Conservation (phyloP, 23 tunicate genomes). For the Aplidium turbinatum region DNA sequence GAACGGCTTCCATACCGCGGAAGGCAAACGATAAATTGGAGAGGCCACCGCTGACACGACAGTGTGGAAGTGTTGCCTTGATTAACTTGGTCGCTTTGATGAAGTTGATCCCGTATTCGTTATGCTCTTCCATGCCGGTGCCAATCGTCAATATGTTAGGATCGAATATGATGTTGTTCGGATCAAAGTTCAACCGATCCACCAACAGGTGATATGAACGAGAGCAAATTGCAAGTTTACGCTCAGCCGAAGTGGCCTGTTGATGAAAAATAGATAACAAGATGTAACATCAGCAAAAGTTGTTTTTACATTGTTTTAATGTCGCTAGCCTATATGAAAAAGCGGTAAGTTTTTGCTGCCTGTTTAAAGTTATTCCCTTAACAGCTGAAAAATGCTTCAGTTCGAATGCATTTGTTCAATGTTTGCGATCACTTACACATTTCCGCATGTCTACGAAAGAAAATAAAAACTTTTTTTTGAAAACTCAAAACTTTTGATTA, state of each 20-base stretch:
- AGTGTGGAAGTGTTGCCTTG: constrained; percentile 66
- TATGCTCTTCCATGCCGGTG: constrained; percentile 93
- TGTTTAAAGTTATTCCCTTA: no score
- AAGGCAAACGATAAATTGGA: constrained; percentile 95
- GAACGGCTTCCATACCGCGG: constrained; percentile 84
- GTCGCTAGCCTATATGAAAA: not conserved
- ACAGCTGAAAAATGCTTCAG: no score
- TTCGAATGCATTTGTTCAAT: no score
- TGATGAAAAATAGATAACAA: not conserved
- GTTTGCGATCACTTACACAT: no score
- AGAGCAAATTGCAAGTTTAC: constrained; percentile 71
- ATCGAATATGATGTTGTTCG: constrained; percentile 91
- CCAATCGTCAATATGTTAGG: constrained; percentile 91
- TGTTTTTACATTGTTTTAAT: no score
- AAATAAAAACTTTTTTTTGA: no score
- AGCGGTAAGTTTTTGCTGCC: no score
- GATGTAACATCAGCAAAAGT: no score
- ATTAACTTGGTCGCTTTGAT: constrained; percentile 68
- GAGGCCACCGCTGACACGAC: constrained; percentile 84
- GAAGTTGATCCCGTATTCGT: constrained; percentile 76
- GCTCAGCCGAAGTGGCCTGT: constrained; percentile 70
- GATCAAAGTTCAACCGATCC: constrained; percentile 59
- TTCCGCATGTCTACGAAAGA: no score
- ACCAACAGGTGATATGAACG: constrained; percentile 81
- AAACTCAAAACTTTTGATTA: no score